Evolutionary conservation across 2,113 vertebrate species (phyloP), one percentile per base, ranked within the genome.

Genomic region (Oryzias curvinotus): DNA sequence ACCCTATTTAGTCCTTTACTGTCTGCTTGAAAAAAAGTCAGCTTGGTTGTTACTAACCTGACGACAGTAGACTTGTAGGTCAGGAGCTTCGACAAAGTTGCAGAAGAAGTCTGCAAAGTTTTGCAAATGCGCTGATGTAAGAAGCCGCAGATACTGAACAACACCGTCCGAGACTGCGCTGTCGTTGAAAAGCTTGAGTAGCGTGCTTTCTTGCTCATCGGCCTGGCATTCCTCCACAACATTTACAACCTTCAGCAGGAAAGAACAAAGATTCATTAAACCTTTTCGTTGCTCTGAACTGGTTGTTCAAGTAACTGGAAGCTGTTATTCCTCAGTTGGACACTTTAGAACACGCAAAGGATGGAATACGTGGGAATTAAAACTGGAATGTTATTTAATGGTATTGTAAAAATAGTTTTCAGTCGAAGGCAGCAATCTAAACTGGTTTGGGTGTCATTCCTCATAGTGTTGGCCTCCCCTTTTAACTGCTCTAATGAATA

Each of bases 51-150:
- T 4, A 68, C 86, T 58, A 10, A 95, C 94, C 5, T 94, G 90
- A 62, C 80, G 82, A 64, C 94, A 95, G 89, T 94, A 95, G 48
- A 81, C 88, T 10, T 85, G 88, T 23, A 95, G 83, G 65, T 88
- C 84, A 28, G 92, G 90, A 1, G 92, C 91, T 63, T 93, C 94
- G 7, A 95, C 81, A 65, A 95, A 95, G 80, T 93, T 86, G 36
- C 85, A 74, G 80, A 94, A 95, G 86, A 93, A 92, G 25, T 94
- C 92, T 0, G 89, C 84, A 0, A 91, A 81, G 80, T 89, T 94
- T 81, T 84, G 91, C 63, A 95, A 87, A 89, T 93, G 91, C 2
- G 93, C 93, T 0, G 94, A 94, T 0, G 94, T 93, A 67, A 95
- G 88, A 62, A 95, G 88, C 68, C 94, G 76, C 52, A 95, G 72